Conservation (phyloP, 2,113 vertebrate genomes). For the Gobius niger region DNA sequence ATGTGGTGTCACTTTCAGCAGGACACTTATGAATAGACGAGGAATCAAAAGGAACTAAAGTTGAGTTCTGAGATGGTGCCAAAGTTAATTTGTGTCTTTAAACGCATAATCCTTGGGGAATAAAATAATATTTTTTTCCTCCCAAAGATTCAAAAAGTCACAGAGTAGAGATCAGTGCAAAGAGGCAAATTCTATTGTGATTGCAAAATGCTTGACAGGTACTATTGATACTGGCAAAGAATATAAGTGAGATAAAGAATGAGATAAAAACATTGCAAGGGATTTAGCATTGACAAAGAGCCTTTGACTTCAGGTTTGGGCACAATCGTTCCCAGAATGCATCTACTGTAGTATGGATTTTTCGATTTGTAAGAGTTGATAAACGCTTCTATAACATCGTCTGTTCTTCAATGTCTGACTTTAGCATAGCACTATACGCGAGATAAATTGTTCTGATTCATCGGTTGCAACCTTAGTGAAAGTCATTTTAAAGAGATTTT, state of each 20-base stretch:
- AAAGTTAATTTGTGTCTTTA: background rate
- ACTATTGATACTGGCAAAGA: too few relatives aligned
- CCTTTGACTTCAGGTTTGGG: background rate
- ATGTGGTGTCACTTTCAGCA: slow-evolving; percentile 9
- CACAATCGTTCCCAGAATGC: background rate
- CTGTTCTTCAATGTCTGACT: too few relatives aligned
- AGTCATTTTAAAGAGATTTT: slow-evolving; percentile 1
- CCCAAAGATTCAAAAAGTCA: background rate
- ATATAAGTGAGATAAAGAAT: too few relatives aligned
- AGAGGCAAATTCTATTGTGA: background rate
- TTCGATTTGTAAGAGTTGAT: too few relatives aligned
- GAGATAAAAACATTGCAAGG: background rate
- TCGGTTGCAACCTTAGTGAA: background rate
- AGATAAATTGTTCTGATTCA: too few relatives aligned
- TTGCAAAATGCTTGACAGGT: too few relatives aligned
- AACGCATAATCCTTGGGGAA: background rate
- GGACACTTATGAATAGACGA: background rate
- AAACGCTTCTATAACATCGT: background rate
- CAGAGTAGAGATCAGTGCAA: too few relatives aligned
- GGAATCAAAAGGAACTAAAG: background rate
- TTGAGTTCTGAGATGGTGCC: background rate
- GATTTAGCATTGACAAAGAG: background rate
- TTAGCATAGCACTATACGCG: too few relatives aligned
- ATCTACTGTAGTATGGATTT: too few relatives aligned
- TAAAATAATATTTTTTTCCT: background rate